A percentile compares a stretch with the other conserved stretches of the same genome.
Conservation (phyloP, 2,888 invertebrate species). For the Tenthredo notha region DNA sequence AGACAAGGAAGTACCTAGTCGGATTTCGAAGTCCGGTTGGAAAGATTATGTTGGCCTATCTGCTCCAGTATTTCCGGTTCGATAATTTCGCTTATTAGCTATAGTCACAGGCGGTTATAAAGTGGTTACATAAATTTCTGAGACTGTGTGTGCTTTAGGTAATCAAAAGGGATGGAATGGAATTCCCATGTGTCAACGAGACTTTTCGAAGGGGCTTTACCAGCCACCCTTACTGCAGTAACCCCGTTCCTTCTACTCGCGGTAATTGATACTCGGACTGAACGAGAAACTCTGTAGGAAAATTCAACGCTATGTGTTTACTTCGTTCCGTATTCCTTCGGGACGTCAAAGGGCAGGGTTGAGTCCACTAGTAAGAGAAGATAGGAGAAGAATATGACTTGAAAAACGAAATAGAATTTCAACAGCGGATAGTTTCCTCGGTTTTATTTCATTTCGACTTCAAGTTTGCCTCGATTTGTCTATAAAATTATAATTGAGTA, state of each 20-base stretch:
- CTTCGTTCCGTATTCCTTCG: not conserved
- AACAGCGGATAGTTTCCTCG: too few species aligned
- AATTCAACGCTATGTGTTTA: slow-evolving; percentile 22
- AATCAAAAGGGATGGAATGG: slow-evolving; percentile 35
- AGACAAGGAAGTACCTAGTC: not conserved
- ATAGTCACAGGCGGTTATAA: not conserved
- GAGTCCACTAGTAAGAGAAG: not conserved
- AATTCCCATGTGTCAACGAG: slow-evolving; percentile 30
- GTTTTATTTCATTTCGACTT: not conserved
- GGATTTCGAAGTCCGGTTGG: not conserved
- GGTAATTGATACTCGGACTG: slow-evolving; percentile 41
- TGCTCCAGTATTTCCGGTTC: not conserved
- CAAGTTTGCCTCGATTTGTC: not conserved
- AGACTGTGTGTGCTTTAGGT: not conserved
- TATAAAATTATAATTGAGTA: not conserved
- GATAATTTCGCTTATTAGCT: not conserved
- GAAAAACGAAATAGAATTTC: not conserved
- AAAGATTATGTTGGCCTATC: not conserved
- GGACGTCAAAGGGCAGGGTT: slow-evolving; percentile 37
- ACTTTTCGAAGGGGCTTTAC: not conserved
- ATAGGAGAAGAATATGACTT: not conserved
- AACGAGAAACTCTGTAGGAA: slow-evolving; percentile 1
- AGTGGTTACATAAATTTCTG: not conserved
- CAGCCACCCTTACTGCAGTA: not conserved
- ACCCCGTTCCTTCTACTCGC: slow-evolving; percentile 20